These are phyloP conservation scores for Cheilosia pagana DNA, from an alignment of 2,888 invertebrate species.

Conservation along the genomic window DNA sequence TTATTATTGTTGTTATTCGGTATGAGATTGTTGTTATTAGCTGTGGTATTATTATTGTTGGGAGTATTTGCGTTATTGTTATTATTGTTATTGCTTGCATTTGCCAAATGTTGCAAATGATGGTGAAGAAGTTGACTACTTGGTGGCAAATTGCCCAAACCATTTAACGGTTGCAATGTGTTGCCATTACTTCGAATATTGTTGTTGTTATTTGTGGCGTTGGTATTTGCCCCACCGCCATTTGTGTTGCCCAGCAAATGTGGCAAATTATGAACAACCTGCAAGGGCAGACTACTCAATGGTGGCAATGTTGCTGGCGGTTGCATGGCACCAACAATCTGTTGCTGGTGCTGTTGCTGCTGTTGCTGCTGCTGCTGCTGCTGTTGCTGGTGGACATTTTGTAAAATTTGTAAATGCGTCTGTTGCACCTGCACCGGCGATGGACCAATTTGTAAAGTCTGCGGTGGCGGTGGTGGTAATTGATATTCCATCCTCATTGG, in stretches of 20 bases:
- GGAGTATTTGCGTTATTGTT: constrained; percentile 76
- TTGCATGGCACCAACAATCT: constrained; percentile 81
- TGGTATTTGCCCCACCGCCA: constrained; percentile 44
- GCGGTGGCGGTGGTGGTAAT: constrained; percentile 81
- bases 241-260: constrained; percentile 79
- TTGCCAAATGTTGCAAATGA: constrained; percentile 83
- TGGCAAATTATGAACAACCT: constrained; percentile 83
- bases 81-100: constrained; percentile 78
- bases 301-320: constrained; percentile 80
- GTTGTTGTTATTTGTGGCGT: constrained; percentile 74
- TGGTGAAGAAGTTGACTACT: constrained; percentile 83
- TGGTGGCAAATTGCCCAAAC: constrained; percentile 80
- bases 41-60: constrained; percentile 73
- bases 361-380: constrained; percentile 79
- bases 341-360: constrained; percentile 79
- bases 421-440: constrained; percentile 78
- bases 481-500: constrained; percentile 83
- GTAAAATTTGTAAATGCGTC: constrained; percentile 79
- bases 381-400: constrained; percentile 78
- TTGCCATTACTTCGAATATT: constrained; percentile 72
- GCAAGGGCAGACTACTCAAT: constrained; percentile 81
- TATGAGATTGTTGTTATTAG: constrained; percentile 74
- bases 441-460: constrained; percentile 80
- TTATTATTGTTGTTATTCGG: constrained; percentile 73
- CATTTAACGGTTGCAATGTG: constrained; percentile 73